Evolutionary conservation across 92 coral and sea anemone genomes (phyloP), one percentile per base, ranked within the genome.

Genomic region (Zoanthus sociatus): DNA sequence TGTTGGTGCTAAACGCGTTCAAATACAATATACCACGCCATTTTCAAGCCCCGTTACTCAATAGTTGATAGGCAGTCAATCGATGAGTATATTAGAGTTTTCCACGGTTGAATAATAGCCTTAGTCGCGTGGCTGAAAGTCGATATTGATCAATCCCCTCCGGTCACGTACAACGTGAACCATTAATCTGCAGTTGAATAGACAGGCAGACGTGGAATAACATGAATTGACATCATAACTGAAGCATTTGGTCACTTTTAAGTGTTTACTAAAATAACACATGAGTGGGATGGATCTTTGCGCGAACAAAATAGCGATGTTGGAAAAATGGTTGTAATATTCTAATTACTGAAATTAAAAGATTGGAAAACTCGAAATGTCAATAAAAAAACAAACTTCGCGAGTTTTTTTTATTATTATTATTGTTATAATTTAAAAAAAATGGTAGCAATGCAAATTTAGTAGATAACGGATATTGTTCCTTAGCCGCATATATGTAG

Each of bases 71-170:
- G 75, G 26, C 64, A 81, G 15, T 81, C 47, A 51, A 81, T 45
- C 73, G 63, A 47, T 46, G 9, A 26, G 44, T 14, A 81, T 81
- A 64, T 81, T 81, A 66, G 44, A 37, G 30, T 14, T 64, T 66
- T 26, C 44, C 17, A 21, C 37, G 73, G 16, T 63, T 20, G 56
- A 15, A 16, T 81, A 20, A 31, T 26, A 58, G 45, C 46, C 74
- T 21, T 46, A 67, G 85, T 32, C 85, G 85, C 85, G 85, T 81
- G 85, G 75, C 85, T 81, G 74, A 47, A 46, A 66, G 61, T 5
- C 61, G 33, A 81, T 81, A 81, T 81, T 81, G 85, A 5, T 21
- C 47, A 21, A 26, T 37, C 21, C 21, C 9, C 31, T 13, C 30
- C 44, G 47, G 85, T 81, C 85, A 81, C 85, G 85, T 81, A 81